These are phyloP conservation scores for Montipora foliosa DNA, from an alignment of 64 coral and sea anemone genomes.

Conservation along the genomic window DNA sequence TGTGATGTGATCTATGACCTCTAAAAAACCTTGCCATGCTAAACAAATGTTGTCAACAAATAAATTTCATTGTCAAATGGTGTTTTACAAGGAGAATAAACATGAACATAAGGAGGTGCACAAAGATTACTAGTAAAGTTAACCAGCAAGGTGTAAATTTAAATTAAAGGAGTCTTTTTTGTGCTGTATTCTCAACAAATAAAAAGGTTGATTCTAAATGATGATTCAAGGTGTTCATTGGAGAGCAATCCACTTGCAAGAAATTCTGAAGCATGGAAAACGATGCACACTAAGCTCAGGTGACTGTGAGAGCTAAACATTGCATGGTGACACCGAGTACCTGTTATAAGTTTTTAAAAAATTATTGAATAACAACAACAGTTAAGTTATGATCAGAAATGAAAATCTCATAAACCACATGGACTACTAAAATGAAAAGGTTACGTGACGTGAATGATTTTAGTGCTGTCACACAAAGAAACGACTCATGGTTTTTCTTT, in stretches of 20 bases:
- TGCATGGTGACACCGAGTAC: neutral
- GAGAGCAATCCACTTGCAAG: neutral
- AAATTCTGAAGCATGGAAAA: slow-evolving; percentile 29
- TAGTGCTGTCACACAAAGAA: too few relatives aligned
- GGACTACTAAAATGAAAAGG: too few relatives aligned
- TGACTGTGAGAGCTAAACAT: neutral
- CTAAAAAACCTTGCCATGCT: too few relatives aligned
- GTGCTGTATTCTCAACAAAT: slow-evolving; percentile 17
- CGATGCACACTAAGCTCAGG: slow-evolving; percentile 19
- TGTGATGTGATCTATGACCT: too few relatives aligned
- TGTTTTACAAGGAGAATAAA: neutral
- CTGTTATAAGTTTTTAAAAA: neutral
- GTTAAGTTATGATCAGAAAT: too few relatives aligned
- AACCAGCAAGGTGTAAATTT: slow-evolving; percentile 1
- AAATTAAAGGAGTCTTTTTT: neutral
- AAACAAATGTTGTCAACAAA: too few relatives aligned
- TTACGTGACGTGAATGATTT: too few relatives aligned
- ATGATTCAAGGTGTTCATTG: neutral
- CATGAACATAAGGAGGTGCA: neutral
- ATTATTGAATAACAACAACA: too few relatives aligned
- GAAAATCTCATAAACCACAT: too few relatives aligned
- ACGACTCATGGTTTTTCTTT: too few relatives aligned
- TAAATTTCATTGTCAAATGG: too few relatives aligned
- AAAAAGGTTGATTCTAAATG: neutral
- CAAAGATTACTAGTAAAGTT: neutral